Conservation (phyloP, 2,797 vertebrate species). For the Danio albolineatus region DNA sequence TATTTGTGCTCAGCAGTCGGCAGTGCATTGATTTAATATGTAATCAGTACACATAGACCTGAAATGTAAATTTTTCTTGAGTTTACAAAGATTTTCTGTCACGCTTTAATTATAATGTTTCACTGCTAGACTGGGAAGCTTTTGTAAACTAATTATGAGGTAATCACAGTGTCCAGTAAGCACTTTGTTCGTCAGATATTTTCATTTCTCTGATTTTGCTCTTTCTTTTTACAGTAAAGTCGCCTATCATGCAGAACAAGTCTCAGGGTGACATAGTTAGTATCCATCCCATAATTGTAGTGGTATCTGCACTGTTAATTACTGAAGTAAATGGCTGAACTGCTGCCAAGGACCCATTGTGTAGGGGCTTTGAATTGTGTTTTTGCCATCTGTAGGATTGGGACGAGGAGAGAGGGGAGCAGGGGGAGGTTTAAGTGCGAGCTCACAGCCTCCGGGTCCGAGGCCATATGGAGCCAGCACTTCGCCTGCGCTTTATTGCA, state of each 20-base stretch:
- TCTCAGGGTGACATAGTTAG: conserved; percentile 89
- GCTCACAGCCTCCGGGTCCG: conserved; percentile 86
- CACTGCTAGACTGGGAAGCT: conserved; percentile 97
- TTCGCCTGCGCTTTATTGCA: conserved; percentile 84
- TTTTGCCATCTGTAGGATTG: conserved; percentile 95
- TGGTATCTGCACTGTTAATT: conserved; percentile 99
- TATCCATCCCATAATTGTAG: conserved; percentile 93
- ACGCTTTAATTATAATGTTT: conserved; percentile 98
- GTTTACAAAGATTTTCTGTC: conserved; percentile 97
- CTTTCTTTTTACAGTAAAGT: conserved; percentile 46
- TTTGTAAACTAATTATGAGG: conserved; percentile 99
- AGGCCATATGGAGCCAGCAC: conserved; percentile 93
- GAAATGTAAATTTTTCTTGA: conserved; percentile 98
- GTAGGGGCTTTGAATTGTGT: conserved; percentile 92
- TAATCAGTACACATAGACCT: conserved; percentile 98
- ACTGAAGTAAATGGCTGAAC: conserved; percentile 99
- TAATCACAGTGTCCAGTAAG: conserved; percentile 94
- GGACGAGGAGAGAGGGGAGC: conserved; percentile 66
- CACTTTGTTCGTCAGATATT: conserved; percentile 86
- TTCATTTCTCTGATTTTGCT: conserved; percentile 69
- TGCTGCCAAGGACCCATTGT: conserved; percentile 96
- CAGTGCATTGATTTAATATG: conserved; percentile 99
- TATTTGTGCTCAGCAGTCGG: conserved; percentile 86
- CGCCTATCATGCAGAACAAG: conserved; percentile 84
- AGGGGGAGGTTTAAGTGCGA: conserved; percentile 84